A percentile compares a stretch with the other conserved stretches of the same genome.
Evolutionary conservation across 2,888 invertebrate genomes (phyloP).

Genomic region (Scaptomyza caliginosa): DNA sequence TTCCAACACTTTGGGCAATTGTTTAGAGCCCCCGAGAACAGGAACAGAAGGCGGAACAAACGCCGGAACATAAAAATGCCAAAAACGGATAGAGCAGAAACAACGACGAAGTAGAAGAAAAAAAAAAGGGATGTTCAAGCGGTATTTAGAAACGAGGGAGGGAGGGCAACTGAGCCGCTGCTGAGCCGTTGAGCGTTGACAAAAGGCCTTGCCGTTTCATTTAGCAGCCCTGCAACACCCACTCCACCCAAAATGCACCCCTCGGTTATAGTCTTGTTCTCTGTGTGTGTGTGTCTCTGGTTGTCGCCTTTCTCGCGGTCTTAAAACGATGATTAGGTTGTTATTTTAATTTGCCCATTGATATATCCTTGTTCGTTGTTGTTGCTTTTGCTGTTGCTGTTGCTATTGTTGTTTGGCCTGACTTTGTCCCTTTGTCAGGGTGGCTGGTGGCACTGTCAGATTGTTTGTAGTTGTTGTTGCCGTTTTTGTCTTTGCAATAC

Average conservation of each 20-base stretch:
- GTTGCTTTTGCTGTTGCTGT: slow-evolving; percentile 28
- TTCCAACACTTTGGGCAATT: slow-evolving; percentile 82
- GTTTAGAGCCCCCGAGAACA: slow-evolving; percentile 68
- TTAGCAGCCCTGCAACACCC: slow-evolving; percentile 62
- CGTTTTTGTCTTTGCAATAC: slow-evolving; percentile 47
- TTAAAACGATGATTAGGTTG: slow-evolving; percentile 85
- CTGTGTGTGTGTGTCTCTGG: slow-evolving; percentile 13
- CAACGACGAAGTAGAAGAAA: slow-evolving; percentile 3
- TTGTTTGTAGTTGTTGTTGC: slow-evolving; percentile 41
- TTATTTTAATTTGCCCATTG: slow-evolving; percentile 85
- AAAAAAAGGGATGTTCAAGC: slow-evolving; percentile 63
- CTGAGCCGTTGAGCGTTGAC: slow-evolving; percentile 63
- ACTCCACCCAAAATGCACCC: slow-evolving; percentile 29
- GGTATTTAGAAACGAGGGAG: neutral
- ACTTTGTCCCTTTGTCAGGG: slow-evolving; percentile 71
- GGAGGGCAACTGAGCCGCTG: slow-evolving; percentile 10
- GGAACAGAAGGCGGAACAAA: slow-evolving; percentile 84
- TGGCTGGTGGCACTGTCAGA: slow-evolving; percentile 61
- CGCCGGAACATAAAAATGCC: slow-evolving; percentile 82
- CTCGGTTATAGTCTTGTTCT: slow-evolving; percentile 15
- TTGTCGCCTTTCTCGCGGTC: slow-evolving; percentile 82
- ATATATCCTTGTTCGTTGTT: slow-evolving; percentile 74
- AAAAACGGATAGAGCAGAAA: slow-evolving; percentile 47
- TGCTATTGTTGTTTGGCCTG: slow-evolving; percentile 55
- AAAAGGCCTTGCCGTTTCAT: slow-evolving; percentile 79